Base-by-base conservation (phyloP, 2,113 vertebrate species). In the Alectura lathami region DNA sequence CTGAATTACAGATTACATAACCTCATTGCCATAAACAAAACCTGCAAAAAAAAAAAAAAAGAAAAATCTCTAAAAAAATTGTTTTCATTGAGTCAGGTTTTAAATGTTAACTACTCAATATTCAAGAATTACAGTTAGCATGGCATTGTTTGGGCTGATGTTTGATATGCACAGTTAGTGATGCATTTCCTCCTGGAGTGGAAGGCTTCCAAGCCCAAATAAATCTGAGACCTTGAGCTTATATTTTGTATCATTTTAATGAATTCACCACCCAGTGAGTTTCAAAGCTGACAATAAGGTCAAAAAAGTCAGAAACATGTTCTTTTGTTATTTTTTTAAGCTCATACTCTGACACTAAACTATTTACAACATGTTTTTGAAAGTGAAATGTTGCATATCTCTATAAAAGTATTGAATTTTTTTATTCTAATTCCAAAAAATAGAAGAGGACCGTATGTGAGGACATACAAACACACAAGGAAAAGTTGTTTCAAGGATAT, bases 291-390 rank as follows among this genome's bases (percentile, higher is more conserved):
- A 77, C 4, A 4, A 32, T 83, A 88, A 83, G 83, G 84, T 87
- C 47, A 91, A 63, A 92, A 95, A 75, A 66, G 94, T 95, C 64
- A 72, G 89, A 95, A 89, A 7, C 5, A 32, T 87, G 36, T 77
- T 91, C 32, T 70, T 95, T 88, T 87, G 22, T 77, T 96, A 38
- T 83, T 91, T 94, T 94, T 88, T 90, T 83, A 88, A 95, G 54
- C 48, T 93, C 0, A 0, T 86, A 34, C 34, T 88, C 83, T 69
- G 47, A 91, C 53, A 62, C 70, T 83, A 76, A 87, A 83, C 27
- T 86, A 87, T 93, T 95, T 92, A 95, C 0, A 1, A 83, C 85
- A 72, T 91, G 29, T 93, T 83, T 96, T 88, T 96, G 88, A 84
- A 95, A 82, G n/a, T 74, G 56, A 96, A 97, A 85, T 69, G 48